A percentile compares a stretch with the other conserved stretches of the same genome.
phyloP scores from a whole-genome alignment of 2,888 invertebrate genomes.

The Brachyopa scutellaris region DNA sequence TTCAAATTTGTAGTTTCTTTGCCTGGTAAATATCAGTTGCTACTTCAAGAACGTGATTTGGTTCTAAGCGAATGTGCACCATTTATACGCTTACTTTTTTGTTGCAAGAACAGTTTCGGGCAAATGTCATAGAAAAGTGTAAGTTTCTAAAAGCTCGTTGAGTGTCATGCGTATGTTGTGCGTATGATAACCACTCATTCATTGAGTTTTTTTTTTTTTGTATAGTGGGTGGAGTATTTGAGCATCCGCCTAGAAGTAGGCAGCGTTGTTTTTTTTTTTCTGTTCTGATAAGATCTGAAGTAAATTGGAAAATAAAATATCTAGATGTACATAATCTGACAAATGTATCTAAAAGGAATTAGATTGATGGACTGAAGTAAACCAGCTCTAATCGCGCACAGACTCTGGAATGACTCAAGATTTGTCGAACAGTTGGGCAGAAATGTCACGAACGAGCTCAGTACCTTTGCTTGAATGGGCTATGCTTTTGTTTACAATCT shows the following conservation, averaged over 20 bases:
- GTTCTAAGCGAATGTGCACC: not conserved
- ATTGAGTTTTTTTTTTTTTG: slow-evolving; percentile 20
- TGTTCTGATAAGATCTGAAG: no score
- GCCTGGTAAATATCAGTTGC: slow-evolving; percentile 43
- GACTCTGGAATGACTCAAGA: no score
- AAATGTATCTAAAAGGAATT: not conserved
- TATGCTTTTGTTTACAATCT: no score
- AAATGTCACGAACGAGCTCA: no score
- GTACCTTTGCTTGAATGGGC: no score
- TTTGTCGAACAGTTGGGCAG: no score
- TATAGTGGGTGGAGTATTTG: slow-evolving; percentile 30
- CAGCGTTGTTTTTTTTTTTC: not conserved
- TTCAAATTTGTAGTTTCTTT: not conserved
- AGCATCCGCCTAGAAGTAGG: slow-evolving; percentile 57
- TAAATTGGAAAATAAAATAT: not conserved
- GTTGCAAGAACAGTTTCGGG: not conserved
- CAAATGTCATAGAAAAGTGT: slow-evolving; percentile 1
- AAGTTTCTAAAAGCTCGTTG: slow-evolving; percentile 28
- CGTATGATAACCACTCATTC: not conserved
- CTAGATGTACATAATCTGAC: not conserved
- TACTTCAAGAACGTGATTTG: slow-evolving; percentile 4
- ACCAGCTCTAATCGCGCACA: no score
- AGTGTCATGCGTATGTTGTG: not conserved
- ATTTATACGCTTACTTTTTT: not conserved
- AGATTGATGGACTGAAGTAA: not conserved